Percentiles rank a stretch among this genome's conserved stretches.
phyloP scores from a whole-genome alignment of 2,113 vertebrate genomes.

The Glaucomys volans region DNA sequence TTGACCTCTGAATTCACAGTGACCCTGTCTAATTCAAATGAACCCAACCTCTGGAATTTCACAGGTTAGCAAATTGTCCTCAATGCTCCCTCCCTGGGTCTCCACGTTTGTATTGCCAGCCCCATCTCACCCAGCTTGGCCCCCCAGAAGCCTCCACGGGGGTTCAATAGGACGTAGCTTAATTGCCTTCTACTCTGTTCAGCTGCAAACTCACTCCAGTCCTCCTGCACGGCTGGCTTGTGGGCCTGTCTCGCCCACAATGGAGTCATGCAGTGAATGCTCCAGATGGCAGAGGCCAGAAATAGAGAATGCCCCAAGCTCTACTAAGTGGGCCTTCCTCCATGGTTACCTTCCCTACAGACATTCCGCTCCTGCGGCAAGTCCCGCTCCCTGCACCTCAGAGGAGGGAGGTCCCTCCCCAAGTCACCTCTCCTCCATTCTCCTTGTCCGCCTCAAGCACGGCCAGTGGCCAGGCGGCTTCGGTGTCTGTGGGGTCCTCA shows the following conservation, averaged over 20 bases:
- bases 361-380: background rate
- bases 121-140: background rate
- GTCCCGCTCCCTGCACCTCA: too few relatives aligned
- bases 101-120: background rate
- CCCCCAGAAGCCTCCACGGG: background rate
- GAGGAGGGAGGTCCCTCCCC: too few relatives aligned
- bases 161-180: background rate
- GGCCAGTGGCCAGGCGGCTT: background rate
- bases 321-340: background rate
- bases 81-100: fast-evolving
- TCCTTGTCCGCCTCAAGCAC: background rate
- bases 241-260: background rate
- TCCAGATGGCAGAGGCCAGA: background rate
- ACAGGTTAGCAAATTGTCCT: background rate
- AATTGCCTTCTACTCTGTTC: too few relatives aligned
- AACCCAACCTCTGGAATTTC: background rate
- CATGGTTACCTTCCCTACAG: background rate
- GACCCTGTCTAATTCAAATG: background rate
- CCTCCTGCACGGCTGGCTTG: too few relatives aligned
- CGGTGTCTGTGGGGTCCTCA: fast-evolving
- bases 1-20: background rate
- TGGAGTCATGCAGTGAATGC: background rate
- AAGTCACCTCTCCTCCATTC: background rate
- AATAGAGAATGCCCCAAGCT: background rate
- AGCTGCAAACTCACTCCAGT: too few relatives aligned